Evolutionary conservation across 2,888 invertebrate genomes (phyloP).

Genomic region (Dioctria rufipes): DNA sequence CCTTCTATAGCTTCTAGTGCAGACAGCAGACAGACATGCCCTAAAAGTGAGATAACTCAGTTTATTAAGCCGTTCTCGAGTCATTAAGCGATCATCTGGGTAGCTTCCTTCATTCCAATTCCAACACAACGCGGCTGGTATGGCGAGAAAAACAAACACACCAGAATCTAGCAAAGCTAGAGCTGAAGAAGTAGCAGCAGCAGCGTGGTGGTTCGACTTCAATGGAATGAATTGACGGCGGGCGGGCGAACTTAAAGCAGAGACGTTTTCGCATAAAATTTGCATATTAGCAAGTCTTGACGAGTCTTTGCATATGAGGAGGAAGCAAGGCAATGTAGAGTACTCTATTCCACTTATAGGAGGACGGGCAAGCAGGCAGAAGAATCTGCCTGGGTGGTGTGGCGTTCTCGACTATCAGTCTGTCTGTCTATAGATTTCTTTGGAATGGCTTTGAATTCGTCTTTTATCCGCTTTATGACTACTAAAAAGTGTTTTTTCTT

Average conservation of each 20-base stretch:
- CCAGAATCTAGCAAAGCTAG: too few relatives aligned
- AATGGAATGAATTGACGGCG: not conserved
- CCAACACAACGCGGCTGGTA: not conserved
- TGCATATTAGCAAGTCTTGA: constrained; percentile 22
- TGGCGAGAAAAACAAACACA: constrained; percentile 40
- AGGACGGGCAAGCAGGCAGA: too few relatives aligned
- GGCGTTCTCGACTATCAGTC: constrained; percentile 9
- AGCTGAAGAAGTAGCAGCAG: too few relatives aligned
- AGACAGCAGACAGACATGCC: not conserved
- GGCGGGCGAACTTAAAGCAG: not conserved
- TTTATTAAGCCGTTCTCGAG: constrained; percentile 51
- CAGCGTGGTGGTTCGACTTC: not conserved
- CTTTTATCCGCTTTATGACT: constrained; percentile 27
- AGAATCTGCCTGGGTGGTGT: not conserved
- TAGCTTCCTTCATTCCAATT: constrained; percentile 15
- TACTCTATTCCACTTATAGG: not conserved
- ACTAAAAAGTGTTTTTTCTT: constrained; percentile 19
- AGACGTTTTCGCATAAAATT: constrained; percentile 40
- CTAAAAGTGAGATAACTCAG: constrained; percentile 41
- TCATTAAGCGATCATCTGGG: constrained; percentile 49
- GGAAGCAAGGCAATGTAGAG: not conserved
- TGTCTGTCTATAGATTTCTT: not conserved
- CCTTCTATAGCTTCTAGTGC: not conserved
- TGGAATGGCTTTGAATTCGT: not conserved
- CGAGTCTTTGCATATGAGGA: not conserved